A percentile compares a stretch with the other conserved stretches of the same genome.
Evolutionary conservation across 2,888 invertebrate genomes (phyloP).

Genomic region (Ophion costatus): DNA sequence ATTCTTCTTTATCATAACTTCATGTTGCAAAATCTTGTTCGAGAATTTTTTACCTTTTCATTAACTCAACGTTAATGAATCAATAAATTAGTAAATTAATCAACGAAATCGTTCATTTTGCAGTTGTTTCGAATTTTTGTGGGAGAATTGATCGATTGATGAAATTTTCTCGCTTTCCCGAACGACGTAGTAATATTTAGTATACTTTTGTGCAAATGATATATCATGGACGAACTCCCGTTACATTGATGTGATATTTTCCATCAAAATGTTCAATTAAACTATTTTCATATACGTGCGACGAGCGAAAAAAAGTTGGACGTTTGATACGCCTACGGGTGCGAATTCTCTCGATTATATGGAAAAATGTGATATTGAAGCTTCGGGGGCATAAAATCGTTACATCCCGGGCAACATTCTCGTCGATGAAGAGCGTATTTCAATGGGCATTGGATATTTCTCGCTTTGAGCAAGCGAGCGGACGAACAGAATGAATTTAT

Average conservation of each 20-base stretch:
- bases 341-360: not conserved
- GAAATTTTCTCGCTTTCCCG: not conserved
- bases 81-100: too few relatives aligned
- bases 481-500: conserved; percentile 9
- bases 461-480: not conserved
- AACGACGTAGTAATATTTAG: not conserved
- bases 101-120: too few relatives aligned
- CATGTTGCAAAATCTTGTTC: not conserved
- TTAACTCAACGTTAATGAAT: too few relatives aligned
- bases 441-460: conserved; percentile 15
- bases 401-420: not conserved
- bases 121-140: not conserved
- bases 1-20: not conserved
- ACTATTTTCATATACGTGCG: not conserved
- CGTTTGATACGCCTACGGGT: not conserved
- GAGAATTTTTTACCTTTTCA: not conserved
- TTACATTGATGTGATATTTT: not conserved
- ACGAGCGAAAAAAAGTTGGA: not conserved
- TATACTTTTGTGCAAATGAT: not conserved
- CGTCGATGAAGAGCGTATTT: conserved; percentile 14
- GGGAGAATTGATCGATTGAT: not conserved
- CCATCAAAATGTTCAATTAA: not conserved
- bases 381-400: not conserved
- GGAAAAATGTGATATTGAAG: not conserved
- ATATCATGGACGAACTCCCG: not conserved